These are phyloP conservation scores for Mimas tiliae DNA, from an alignment of 2,888 invertebrate genomes.

Conservation along the genomic window DNA sequence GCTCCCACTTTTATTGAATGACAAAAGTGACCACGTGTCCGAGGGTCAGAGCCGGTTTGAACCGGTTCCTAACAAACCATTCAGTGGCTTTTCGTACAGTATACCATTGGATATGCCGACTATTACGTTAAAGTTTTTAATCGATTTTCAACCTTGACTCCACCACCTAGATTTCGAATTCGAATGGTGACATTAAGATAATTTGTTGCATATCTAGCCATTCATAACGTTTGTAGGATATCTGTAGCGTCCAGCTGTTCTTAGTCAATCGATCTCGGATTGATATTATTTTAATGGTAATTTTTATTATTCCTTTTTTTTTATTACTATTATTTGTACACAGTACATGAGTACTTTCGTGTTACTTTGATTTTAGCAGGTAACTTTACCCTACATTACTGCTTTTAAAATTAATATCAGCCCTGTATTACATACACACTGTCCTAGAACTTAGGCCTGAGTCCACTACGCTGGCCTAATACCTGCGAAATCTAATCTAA, in stretches of 20 bases:
- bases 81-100: conserved; percentile 73
- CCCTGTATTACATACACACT: no score
- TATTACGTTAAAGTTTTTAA: not conserved
- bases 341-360: no score
- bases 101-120: conserved; percentile 32
- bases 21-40: conserved; percentile 82
- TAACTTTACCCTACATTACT: no score
- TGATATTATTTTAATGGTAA: conserved; percentile 10
- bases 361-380: no score
- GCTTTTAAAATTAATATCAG: no score
- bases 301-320: conserved; percentile 2
- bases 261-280: conserved; percentile 15
- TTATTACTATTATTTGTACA: not conserved
- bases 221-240: conserved; percentile 25
- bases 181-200: not conserved
- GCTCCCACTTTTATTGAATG: conserved; percentile 65
- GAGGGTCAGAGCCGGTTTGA: conserved; percentile 70
- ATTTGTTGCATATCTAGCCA: conserved; percentile 18
- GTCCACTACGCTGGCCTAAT: no score
- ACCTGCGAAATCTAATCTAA: no score
- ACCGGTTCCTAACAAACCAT: conserved; percentile 78
- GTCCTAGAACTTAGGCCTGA: no score
- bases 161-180: not conserved
- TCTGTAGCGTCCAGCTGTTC: conserved; percentile 38
- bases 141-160: not conserved